A percentile compares a stretch with the other conserved stretches of the same genome.
Conservation (phyloP, 2,888 invertebrate species). For the Loripinus fragilis region DNA sequence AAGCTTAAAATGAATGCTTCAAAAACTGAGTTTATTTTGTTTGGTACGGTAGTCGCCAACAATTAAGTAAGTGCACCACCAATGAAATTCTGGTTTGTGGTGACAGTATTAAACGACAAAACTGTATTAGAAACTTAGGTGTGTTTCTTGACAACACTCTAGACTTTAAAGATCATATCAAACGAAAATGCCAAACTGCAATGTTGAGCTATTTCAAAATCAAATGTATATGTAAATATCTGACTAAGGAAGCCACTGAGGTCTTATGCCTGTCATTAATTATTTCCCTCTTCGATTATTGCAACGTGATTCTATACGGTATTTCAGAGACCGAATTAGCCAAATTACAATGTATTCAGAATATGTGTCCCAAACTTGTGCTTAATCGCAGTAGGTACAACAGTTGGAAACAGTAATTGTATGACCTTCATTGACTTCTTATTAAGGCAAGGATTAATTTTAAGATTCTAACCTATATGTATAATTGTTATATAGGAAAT, state of each 20-base stretch:
- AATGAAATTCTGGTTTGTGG: slow-evolving; percentile 17
- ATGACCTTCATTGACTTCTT: no score
- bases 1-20: slow-evolving; percentile 36
- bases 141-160: slow-evolving; percentile 11
- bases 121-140: slow-evolving; percentile 21
- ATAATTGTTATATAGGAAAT: no score
- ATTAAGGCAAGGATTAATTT: no score
- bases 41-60: slow-evolving; percentile 22
- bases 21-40: slow-evolving; percentile 22
- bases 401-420: no score
- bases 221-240: background rate
- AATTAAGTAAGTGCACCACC: slow-evolving; percentile 13
- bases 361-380: no score
- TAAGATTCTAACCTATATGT: no score
- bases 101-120: slow-evolving; percentile 11
- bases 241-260: no score
- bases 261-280: background rate
- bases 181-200: background rate
- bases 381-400: no score
- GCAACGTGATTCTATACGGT: background rate
- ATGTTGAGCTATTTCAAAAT: background rate
- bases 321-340: background rate
- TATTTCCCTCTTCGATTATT: background rate
- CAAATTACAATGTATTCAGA: no score
- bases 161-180: background rate